Evolutionary conservation across 2,888 invertebrate genomes (phyloP), one percentile per base, ranked within the genome.

Genomic region (Brachypalpus laphriformis): DNA sequence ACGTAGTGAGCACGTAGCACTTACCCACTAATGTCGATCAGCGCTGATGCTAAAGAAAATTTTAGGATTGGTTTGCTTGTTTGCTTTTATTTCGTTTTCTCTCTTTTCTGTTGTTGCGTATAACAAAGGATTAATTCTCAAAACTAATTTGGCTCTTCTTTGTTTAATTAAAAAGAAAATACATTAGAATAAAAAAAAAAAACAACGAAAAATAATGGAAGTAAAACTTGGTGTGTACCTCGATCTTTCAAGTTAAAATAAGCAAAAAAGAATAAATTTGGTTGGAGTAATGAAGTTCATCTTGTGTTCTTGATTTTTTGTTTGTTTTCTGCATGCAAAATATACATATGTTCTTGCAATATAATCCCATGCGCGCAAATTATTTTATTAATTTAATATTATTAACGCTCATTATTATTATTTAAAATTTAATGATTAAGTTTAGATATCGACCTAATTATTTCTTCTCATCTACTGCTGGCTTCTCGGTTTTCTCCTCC

Each of bases 401-500:
- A 83, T 83, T 71, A 81, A 85, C 85, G 80, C 85, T 81, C 85
- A 85, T 81, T 78, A 76, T 75, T 66, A 83, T 80, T 80, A 85
- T 85, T 61, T 85, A 85, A 85, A 85, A 76, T 81, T 75, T 81
- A 76, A 71, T 71, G 85, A 66, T 85, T 81, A 85, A 85, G 75
- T 65, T 85, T 71, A 85, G 63, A 85, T 76, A 75, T 85, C 83
- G 70, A 85, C 74, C 74, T 85, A 65, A 74, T 80, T 85, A 80
- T 65, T 81, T 80, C 34, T 85, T 80, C 37, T 70, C 68, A n/a
- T 74, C 49, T 70, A 49, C 37, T 77, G 56, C 70, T 77, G 77
- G 37, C 20, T 82, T 70, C 14, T 76, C 78, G 16, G 49, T 87
- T 82, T 89, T 89, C 63, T 89, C 89, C 49, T 89, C 89, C 57